A percentile compares a stretch with the other conserved stretches of the same genome.
Conservation (phyloP, 1,140 invertebrate species). For the Formica exsecta region DNA sequence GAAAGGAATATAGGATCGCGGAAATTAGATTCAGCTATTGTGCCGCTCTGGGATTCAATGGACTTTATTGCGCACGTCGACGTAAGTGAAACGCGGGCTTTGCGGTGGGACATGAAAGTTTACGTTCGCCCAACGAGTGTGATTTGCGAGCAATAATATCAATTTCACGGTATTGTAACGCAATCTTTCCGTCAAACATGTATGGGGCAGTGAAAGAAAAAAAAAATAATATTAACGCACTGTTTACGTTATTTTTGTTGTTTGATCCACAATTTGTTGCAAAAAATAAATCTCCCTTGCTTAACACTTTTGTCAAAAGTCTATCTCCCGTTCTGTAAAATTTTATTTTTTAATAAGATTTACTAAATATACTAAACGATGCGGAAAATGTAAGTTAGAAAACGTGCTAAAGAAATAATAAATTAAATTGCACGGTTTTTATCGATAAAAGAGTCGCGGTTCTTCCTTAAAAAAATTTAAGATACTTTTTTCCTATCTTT, state of each 20-base stretch:
- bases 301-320: background rate
- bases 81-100: slow-evolving; percentile 24
- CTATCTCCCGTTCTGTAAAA: background rate
- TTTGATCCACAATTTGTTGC: background rate
- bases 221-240: background rate
- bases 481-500: background rate
- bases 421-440: slow-evolving; percentile 15
- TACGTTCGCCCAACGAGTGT: slow-evolving; percentile 22
- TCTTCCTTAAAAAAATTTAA: background rate
- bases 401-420: background rate
- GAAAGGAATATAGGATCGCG: slow-evolving; percentile 3
- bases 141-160: slow-evolving; percentile 52
- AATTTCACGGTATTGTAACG: slow-evolving; percentile 32
- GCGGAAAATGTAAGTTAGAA: slow-evolving; percentile 2
- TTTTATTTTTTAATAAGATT: no score
- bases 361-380: no score
- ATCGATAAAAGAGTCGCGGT: background rate
- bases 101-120: slow-evolving; percentile 44
- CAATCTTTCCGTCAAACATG: background rate
- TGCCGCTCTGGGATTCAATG: slow-evolving; percentile 16
- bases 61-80: slow-evolving; percentile 33
- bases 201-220: background rate
- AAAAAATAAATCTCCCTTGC: slow-evolving; percentile 9
- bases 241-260: background rate
- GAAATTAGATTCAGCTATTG: slow-evolving; percentile 51